Conservation (phyloP, 2,888 invertebrate species). For the Dasypogon diadema region DNA sequence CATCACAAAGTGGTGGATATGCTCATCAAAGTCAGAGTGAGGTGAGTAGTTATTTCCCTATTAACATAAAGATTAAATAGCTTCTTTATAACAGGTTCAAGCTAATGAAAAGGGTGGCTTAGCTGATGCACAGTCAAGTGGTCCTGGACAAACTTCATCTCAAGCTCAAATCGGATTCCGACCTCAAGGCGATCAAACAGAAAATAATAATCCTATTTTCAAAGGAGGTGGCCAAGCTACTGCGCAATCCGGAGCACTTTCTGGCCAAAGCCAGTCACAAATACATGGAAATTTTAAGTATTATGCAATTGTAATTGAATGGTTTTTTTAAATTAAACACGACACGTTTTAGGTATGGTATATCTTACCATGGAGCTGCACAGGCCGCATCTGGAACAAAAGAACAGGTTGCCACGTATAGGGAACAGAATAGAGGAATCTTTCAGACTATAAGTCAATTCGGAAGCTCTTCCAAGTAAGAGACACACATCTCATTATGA, state of each 20-base stretch:
- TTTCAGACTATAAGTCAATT: conserved; percentile 75
- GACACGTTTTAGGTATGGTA: conserved; percentile 73
- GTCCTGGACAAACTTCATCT: conserved; percentile 86
- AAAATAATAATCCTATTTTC: conserved; percentile 72
- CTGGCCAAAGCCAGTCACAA: conserved; percentile 86
- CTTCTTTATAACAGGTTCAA: conserved; percentile 72
- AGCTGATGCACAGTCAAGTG: conserved; percentile 88
- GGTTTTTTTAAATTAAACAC: background rate
- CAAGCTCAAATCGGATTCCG: conserved; percentile 91
- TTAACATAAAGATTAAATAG: background rate
- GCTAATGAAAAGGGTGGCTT: conserved; percentile 85
- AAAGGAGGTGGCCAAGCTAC: conserved; percentile 83
- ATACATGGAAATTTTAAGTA: conserved; percentile 80
- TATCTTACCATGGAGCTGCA: conserved; percentile 83
- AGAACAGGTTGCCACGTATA: conserved; percentile 73
- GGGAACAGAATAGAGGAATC: conserved; percentile 75
- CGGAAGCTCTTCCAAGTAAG: conserved; percentile 58
- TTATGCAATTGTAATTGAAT: background rate
- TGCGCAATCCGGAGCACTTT: conserved; percentile 80
- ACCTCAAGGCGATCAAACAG: conserved; percentile 73
- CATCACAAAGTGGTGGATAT: conserved; percentile 80
- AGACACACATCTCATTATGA: background rate
- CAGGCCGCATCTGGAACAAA: conserved; percentile 83
- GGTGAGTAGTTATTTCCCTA: conserved; percentile 58
- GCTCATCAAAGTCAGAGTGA: conserved; percentile 77